phyloP scores from a whole-genome alignment of 2,113 vertebrate species.

The Entomyzon cyanotis region DNA sequence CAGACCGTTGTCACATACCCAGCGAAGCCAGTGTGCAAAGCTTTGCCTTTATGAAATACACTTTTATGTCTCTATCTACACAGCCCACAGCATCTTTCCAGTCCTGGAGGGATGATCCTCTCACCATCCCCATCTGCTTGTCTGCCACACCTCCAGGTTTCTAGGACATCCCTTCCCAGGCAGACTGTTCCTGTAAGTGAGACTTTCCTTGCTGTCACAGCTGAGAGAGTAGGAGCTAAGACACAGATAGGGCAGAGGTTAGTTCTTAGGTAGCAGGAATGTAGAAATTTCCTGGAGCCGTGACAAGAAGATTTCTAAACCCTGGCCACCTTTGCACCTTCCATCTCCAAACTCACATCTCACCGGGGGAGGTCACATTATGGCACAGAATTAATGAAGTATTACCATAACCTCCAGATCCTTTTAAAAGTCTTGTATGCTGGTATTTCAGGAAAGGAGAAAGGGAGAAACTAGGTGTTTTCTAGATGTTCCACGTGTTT shows the following conservation, averaged over 20 bases:
- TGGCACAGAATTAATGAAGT: background rate
- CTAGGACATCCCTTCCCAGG: constrained; percentile 17
- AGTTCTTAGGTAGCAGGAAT: background rate
- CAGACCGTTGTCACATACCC: background rate
- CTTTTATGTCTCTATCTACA: background rate
- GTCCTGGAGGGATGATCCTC: background rate
- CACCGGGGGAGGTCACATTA: background rate
- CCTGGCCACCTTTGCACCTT: background rate
- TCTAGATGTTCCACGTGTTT: background rate
- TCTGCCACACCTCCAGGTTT: constrained; percentile 54
- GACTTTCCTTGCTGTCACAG: background rate
- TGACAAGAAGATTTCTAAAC: background rate
- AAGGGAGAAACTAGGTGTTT: background rate
- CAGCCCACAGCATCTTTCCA: background rate
- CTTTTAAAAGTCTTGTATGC: background rate
- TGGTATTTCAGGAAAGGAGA: background rate
- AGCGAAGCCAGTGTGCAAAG: background rate
- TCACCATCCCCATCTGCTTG: constrained; percentile 35
- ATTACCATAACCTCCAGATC: background rate
- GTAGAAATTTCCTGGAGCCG: background rate
- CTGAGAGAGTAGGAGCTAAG: background rate
- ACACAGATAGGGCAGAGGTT: background rate
- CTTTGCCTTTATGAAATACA: background rate
- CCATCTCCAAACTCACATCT: background rate
- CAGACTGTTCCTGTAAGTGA: constrained; percentile 14